These are phyloP conservation scores for Lucinisca nassula DNA, from an alignment of 2,888 invertebrate genomes.

Conservation along the genomic window DNA sequence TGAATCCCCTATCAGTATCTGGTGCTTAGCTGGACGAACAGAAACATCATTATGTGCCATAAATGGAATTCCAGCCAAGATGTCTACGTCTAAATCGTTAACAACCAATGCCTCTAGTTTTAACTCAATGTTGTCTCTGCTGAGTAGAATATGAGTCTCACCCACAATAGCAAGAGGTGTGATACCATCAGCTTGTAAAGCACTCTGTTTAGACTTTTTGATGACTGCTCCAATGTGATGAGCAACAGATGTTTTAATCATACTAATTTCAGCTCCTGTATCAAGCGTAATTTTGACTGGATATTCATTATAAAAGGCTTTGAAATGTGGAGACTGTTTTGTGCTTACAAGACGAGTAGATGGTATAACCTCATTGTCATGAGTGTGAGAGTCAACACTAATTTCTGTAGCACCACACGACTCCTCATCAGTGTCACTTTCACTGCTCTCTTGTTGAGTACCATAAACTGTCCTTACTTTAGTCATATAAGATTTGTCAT, in stretches of 20 bases:
- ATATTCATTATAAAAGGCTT: background rate
- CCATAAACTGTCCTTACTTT: background rate
- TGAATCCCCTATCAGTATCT: conserved; percentile 38
- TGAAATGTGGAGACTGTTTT: conserved; percentile 42
- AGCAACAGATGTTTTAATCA: conserved; percentile 26
- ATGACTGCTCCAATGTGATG: conserved; percentile 19
- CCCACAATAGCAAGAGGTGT: conserved; percentile 17
- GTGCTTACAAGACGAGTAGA: conserved; percentile 21
- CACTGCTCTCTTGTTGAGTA: background rate
- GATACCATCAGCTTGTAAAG: conserved; percentile 28
- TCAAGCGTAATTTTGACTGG: conserved; percentile 16
- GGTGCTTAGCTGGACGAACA: conserved; percentile 45
- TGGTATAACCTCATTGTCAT: background rate
- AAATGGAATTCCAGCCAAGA: conserved; percentile 61
- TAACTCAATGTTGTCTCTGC: background rate
- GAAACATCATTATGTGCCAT: conserved; percentile 61
- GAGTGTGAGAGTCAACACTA: background rate
- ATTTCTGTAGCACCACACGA: background rate
- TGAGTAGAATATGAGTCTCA: conserved; percentile 1
- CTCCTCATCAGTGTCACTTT: background rate
- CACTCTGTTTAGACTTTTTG: conserved; percentile 24
- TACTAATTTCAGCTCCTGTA: background rate
- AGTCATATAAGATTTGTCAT: background rate
- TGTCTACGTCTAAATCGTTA: conserved; percentile 43
- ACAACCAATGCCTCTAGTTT: conserved; percentile 8